Percentiles rank a stretch among this genome's conserved stretches.
These are phyloP conservation scores for Drosophila kikkawai DNA, from an alignment of 1,140 invertebrate genomes.

Conservation along the genomic window DNA sequence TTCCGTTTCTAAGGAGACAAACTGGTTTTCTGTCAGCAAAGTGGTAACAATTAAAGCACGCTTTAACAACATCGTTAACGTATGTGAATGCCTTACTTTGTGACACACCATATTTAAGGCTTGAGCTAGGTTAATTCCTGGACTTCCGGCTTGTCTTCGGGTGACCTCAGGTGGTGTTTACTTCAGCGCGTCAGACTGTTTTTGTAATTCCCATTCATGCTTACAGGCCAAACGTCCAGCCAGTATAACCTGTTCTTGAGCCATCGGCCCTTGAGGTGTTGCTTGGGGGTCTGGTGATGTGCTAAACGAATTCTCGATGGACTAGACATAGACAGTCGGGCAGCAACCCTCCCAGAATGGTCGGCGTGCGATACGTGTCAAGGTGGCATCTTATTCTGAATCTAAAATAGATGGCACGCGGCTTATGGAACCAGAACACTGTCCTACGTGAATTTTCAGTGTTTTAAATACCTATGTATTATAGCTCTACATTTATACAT, in stretches of 20 bases:
- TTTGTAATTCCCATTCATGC: constrained; percentile 49
- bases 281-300: constrained; percentile 23
- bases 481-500: not conserved
- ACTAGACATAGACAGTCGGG: not conserved
- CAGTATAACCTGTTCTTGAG: constrained; percentile 36
- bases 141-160: constrained; percentile 42
- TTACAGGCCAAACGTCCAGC: constrained; percentile 26
- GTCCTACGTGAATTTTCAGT: not conserved
- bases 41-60: constrained; percentile 30
- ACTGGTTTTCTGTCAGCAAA: constrained; percentile 9
- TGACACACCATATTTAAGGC: constrained; percentile 2
- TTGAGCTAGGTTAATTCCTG: constrained; percentile 38
- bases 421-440: not conserved
- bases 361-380: constrained; percentile 17
- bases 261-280: constrained; percentile 36
- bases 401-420: not conserved
- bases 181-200: constrained; percentile 2
- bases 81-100: constrained; percentile 25
- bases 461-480: not conserved
- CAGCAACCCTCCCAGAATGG: constrained; percentile 11
- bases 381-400: constrained; percentile 1
- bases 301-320: constrained; percentile 33
- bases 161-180: constrained; percentile 26
- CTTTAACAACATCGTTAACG: constrained; percentile 40
- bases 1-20: constrained; percentile 27